These are phyloP conservation scores for Callitettix versicolor DNA, from an alignment of 1,140 invertebrate genomes.

Conservation along the genomic window DNA sequence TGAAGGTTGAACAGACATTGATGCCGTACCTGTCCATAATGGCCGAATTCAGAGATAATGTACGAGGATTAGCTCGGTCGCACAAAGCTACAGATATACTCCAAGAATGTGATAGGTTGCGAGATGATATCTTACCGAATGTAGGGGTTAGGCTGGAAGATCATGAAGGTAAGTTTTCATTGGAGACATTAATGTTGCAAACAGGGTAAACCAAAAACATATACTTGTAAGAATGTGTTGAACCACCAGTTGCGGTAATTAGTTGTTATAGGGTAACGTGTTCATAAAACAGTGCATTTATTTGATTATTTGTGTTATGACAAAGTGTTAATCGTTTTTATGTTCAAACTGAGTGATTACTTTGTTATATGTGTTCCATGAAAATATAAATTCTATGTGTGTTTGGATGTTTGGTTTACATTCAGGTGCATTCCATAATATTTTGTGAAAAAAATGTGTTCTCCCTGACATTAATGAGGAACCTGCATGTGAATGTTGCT, in stretches of 20 bases:
- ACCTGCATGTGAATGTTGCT: too few relatives aligned
- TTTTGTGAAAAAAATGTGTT: too few relatives aligned
- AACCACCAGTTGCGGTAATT: background rate
- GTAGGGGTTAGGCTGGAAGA: conserved; percentile 92
- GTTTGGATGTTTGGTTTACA: too few relatives aligned
- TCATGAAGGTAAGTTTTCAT: conserved; percentile 46
- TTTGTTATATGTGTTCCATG: too few relatives aligned
- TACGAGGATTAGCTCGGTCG: conserved; percentile 62
- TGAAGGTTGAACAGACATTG: conserved; percentile 61
- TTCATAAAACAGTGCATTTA: too few relatives aligned
- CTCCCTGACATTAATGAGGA: too few relatives aligned
- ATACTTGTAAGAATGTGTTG: background rate
- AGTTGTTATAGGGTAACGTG: background rate
- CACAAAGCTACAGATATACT: conserved; percentile 67
- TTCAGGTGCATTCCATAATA: too few relatives aligned
- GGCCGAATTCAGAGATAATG: conserved; percentile 73
- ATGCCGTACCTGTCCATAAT: conserved; percentile 83
- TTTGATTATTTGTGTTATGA: too few relatives aligned
- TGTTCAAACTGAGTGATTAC: too few relatives aligned
- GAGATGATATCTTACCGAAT: conserved; percentile 80
- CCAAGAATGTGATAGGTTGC: conserved; percentile 74
- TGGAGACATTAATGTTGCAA: too few relatives aligned
- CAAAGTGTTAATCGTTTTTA: too few relatives aligned
- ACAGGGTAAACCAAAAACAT: background rate
- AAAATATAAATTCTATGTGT: too few relatives aligned